Evolutionary conservation across 2,113 vertebrate species (phyloP).

Genomic region (Struthio camelus): DNA sequence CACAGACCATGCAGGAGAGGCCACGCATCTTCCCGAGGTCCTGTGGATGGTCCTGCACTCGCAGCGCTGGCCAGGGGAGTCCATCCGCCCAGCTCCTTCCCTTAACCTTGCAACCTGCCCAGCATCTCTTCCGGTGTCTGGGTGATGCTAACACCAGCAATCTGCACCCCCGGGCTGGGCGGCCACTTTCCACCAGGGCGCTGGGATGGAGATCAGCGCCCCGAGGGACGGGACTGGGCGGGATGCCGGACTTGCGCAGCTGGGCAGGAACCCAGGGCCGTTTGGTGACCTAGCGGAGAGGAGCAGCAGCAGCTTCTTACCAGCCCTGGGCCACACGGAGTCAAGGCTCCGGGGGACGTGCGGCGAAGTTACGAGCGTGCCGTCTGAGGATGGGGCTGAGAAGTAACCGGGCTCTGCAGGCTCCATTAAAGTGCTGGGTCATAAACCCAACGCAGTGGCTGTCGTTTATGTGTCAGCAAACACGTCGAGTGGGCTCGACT

Average conservation of each 20-base stretch:
- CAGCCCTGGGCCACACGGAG: too few species aligned
- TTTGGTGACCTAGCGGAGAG: neutral
- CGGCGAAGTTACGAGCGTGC: neutral
- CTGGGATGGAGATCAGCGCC: neutral
- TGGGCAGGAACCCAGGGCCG: fast-evolving
- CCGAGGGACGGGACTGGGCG: fast-evolving
- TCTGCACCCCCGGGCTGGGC: neutral
- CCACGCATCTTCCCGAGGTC: too few species aligned
- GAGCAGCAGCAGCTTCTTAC: neutral
- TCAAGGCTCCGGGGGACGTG: neutral
- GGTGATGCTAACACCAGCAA: fast-evolving
- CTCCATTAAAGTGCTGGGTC: neutral
- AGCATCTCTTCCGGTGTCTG: neutral
- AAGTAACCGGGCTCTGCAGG: neutral
- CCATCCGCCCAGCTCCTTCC: neutral
- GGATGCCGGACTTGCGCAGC: neutral
- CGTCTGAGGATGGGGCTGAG: neutral
- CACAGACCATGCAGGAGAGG: fast-evolving
- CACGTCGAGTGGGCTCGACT: conserved; percentile 29
- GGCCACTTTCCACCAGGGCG: neutral
- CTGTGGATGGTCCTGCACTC: neutral
- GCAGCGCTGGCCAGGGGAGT: neutral
- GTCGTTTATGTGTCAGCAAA: conserved; percentile 49
- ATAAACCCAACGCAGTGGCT: neutral
- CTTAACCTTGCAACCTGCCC: neutral